Evolutionary conservation across 2,113 vertebrate species (phyloP).

Genomic region (Saguinus imperator): DNA sequence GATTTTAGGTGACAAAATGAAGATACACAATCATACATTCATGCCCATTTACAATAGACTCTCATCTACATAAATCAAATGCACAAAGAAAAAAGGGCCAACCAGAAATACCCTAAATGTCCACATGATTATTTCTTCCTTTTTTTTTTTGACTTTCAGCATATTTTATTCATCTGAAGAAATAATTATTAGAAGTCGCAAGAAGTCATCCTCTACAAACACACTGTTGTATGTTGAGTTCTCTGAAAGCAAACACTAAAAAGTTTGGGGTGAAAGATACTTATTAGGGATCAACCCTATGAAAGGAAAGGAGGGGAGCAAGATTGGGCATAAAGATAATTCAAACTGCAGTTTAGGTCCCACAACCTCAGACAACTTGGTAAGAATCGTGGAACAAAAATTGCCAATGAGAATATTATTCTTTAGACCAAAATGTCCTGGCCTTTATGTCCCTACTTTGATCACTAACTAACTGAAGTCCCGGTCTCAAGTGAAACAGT

Average conservation of each 20-base stretch:
- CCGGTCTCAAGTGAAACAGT: not conserved
- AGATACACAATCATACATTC: not conserved
- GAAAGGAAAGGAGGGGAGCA: not conserved
- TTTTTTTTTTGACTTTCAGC: not conserved
- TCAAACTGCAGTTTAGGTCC: not conserved
- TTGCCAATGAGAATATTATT: not conserved
- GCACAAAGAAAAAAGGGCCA: not conserved
- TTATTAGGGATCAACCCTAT: not conserved
- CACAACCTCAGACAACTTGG: not conserved
- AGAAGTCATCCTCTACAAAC: not conserved
- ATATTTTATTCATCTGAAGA: constrained; percentile 1
- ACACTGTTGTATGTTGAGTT: not conserved
- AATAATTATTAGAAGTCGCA: not conserved
- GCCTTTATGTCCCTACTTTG: not conserved
- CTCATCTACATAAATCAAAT: not conserved
- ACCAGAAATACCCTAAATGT: not conserved
- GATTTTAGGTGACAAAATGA: not conserved
- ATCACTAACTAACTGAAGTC: not conserved
- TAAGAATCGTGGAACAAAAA: not conserved
- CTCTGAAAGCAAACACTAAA: not conserved
- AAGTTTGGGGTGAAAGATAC: not conserved
- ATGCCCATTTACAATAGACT: not conserved
- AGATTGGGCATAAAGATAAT: not conserved
- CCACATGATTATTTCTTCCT: not conserved
- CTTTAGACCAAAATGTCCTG: not conserved